A percentile compares a stretch with the other conserved stretches of the same genome.
Conservation (phyloP, 1,140 invertebrate genomes). For the Ridgeia piscesae region DNA sequence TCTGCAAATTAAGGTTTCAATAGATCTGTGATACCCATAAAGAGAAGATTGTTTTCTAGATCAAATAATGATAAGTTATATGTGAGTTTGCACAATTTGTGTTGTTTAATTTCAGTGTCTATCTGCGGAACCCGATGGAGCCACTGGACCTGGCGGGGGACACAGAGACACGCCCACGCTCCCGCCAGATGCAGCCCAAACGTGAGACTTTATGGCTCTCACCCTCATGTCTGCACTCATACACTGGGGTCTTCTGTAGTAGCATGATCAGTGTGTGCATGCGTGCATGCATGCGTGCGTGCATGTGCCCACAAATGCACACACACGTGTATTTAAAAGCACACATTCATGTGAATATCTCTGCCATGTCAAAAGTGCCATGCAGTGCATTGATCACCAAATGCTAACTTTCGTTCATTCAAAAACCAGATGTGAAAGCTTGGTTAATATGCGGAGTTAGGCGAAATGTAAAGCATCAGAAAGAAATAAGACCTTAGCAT, state of each 20-base stretch:
- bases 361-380: too few species aligned
- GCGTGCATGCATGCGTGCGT: not conserved
- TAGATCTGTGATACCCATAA: too few species aligned
- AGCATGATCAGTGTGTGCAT: not conserved
- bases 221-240: too few species aligned
- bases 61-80: not conserved
- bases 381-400: too few species aligned
- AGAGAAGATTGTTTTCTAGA: not conserved
- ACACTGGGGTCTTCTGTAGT: too few species aligned
- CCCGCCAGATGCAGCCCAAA: not conserved
- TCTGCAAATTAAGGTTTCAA: too few species aligned
- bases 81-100: not conserved
- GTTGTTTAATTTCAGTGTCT: slow-evolving; percentile 61
- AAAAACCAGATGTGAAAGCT: not conserved
- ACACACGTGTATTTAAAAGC: too few species aligned
- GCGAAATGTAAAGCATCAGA: not conserved
- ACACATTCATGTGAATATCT: too few species aligned
- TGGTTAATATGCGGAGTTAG: not conserved
- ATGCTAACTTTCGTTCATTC: not conserved
- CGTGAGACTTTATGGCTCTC: not conserved
- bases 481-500: not conserved
- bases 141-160: slow-evolving; percentile 73
- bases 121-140: slow-evolving; percentile 80
- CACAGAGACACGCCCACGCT: slow-evolving; percentile 19
- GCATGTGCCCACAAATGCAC: too few species aligned